phyloP scores from a whole-genome alignment of 2,113 vertebrate genomes.

The human region GRCh38 chr4:132689001-132689500 shows the following conservation, averaged over 20 bases:
- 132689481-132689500: too few relatives aligned
- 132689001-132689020: neutral
- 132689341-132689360: neutral
- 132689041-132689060: neutral
- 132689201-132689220: neutral
- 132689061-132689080: neutral
- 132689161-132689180: neutral
- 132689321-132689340: neutral
- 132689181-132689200: neutral
- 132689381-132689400: too few relatives aligned
- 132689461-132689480: too few relatives aligned
- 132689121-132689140: neutral
- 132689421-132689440: too few relatives aligned
- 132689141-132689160: neutral
- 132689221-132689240: neutral
- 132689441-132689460: too few relatives aligned
- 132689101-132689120: neutral
- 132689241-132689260: neutral
- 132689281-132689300: neutral
- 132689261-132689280: rapidly evolving
- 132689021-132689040: neutral
- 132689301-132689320: neutral
- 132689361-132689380: neutral
- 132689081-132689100: neutral
- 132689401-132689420: too few relatives aligned